Conservation (phyloP, 2,888 invertebrate genomes). For the Alloscopus bannaensis region DNA sequence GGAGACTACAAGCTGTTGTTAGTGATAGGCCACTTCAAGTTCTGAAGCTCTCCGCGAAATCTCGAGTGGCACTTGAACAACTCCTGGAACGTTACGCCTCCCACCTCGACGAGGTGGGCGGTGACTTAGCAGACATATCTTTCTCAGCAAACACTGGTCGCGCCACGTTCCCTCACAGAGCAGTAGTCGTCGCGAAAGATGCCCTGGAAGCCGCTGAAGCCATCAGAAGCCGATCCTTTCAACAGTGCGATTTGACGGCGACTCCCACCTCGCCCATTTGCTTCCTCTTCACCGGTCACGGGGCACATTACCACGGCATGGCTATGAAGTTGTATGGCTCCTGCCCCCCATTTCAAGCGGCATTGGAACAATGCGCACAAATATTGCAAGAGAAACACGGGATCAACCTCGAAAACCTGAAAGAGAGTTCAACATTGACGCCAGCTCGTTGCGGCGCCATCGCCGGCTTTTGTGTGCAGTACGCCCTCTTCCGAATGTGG, state of each 20-base stretch:
- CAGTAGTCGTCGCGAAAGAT: constrained; percentile 15
- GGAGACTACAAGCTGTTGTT: constrained; percentile 16
- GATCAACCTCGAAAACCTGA: neutral
- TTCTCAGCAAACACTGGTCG: constrained; percentile 50
- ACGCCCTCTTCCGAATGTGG: constrained; percentile 51
- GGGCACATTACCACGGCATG: constrained; percentile 56
- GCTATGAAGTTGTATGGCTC: constrained; percentile 44
- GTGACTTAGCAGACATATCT: constrained; percentile 23
- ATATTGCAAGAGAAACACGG: constrained; percentile 15
- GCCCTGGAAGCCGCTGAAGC: neutral
- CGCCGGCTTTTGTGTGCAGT: constrained; percentile 54
- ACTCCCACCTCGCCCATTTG: constrained; percentile 42
- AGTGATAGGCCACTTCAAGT: constrained; percentile 48
- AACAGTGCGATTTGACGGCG: neutral
- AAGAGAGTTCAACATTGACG: neutral
- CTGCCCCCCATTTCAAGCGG: constrained; percentile 36
- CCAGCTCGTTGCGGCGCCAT: constrained; percentile 56
- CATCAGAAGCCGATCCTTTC: neutral
- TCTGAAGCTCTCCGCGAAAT: constrained; percentile 60
- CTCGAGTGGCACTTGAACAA: constrained; percentile 46
- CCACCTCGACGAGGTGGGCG: constrained; percentile 24
- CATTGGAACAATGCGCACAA: constrained; percentile 41
- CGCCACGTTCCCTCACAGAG: constrained; percentile 43
- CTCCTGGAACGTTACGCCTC: constrained; percentile 33
- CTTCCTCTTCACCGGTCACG: constrained; percentile 64